Percentiles rank a stretch among this genome's conserved stretches.
These are phyloP conservation scores for Mus minutoides DNA, from an alignment of 2,797 vertebrate genomes.

Conservation along the genomic window DNA sequence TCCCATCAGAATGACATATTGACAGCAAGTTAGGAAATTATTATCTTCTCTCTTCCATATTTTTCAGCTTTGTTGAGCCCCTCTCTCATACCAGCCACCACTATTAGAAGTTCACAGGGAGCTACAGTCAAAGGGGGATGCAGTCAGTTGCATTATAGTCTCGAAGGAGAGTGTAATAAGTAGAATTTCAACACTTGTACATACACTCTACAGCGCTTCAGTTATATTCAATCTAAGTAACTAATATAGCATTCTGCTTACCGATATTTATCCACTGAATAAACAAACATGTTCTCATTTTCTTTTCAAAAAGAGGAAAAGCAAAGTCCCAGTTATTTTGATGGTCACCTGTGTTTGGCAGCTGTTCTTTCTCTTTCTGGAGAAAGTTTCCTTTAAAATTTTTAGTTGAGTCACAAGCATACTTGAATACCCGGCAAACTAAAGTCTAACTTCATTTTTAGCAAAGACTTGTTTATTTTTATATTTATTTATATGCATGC, in stretches of 20 bases:
- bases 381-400: conserved; percentile 38
- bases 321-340: background rate
- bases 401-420: conserved; percentile 22
- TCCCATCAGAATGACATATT: background rate
- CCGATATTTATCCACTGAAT: background rate
- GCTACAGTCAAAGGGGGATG: background rate
- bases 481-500: background rate
- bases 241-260: conserved; percentile 14
- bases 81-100: background rate
- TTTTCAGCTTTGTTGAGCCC: background rate
- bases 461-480: background rate
- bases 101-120: background rate
- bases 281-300: conserved; percentile 3
- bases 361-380: conserved; percentile 15
- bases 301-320: conserved; percentile 26
- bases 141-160: background rate
- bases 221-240: background rate
- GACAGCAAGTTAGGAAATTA: background rate
- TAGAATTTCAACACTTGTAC: background rate
- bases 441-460: background rate
- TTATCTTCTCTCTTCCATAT: background rate
- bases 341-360: conserved; percentile 11
- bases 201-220: background rate
- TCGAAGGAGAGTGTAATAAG: background rate
- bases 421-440: background rate